Percentiles rank a stretch among this genome's conserved stretches.
Evolutionary conservation across 2,888 invertebrate species (phyloP).

Genomic region (Liopterus haemorrhoidalis): DNA sequence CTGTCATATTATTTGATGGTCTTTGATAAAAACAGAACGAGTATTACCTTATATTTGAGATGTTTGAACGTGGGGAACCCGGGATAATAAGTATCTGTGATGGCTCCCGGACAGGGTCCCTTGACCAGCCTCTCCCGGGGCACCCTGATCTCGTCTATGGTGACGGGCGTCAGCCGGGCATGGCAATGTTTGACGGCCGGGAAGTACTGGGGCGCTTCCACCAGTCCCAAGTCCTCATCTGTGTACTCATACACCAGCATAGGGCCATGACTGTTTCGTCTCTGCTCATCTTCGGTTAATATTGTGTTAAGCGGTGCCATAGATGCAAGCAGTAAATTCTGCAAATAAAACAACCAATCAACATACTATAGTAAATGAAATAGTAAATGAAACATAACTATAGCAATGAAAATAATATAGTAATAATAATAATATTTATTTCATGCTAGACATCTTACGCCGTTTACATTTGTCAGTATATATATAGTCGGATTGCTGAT

Average conservation of each 20-base stretch:
- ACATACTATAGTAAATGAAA: background rate
- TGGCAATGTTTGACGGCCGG: slow-evolving; percentile 54
- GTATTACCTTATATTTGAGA: slow-evolving; percentile 69
- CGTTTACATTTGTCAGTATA: too few relatives aligned
- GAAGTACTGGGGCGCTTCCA: slow-evolving; percentile 57
- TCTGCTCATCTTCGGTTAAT: slow-evolving; percentile 63
- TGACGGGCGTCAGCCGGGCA: slow-evolving; percentile 50
- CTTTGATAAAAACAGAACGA: background rate
- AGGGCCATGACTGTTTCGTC: slow-evolving; percentile 78
- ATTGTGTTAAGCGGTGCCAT: slow-evolving; percentile 64
- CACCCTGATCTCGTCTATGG: slow-evolving; percentile 55
- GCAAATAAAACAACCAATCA: slow-evolving; percentile 28
- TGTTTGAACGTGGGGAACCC: slow-evolving; percentile 92
- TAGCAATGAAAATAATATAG: slow-evolving; percentile 3
- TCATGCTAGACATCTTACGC: too few relatives aligned
- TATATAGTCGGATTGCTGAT: too few relatives aligned
- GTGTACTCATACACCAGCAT: slow-evolving; percentile 74
- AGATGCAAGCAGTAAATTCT: slow-evolving; percentile 64
- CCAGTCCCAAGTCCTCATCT: slow-evolving; percentile 53
- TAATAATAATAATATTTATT: background rate
- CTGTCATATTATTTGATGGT: background rate
- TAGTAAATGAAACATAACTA: background rate
- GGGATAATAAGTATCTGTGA: slow-evolving; percentile 67
- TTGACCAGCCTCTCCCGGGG: slow-evolving; percentile 54
- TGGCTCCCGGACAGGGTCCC: slow-evolving; percentile 65